Conservation (phyloP, 2,888 invertebrate genomes). For the Dioctria linearis region DNA sequence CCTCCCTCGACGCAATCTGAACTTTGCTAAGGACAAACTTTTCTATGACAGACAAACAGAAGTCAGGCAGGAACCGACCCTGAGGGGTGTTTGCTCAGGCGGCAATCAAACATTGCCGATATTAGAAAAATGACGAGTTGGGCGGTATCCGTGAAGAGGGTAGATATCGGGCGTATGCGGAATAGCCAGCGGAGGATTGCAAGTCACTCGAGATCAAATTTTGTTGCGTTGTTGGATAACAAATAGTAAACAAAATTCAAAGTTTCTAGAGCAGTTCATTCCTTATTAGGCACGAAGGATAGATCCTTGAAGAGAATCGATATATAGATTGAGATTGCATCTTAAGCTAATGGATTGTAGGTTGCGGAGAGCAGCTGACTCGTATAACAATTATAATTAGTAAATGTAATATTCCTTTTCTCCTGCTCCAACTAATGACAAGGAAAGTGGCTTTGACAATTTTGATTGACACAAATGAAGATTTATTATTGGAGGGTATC, state of each 20-base stretch:
- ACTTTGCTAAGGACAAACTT: slow-evolving; percentile 49
- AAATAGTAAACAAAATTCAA: slow-evolving; percentile 34
- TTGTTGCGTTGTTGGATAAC: slow-evolving; percentile 17
- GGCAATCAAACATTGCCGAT: slow-evolving; percentile 57
- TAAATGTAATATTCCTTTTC: slow-evolving; percentile 4
- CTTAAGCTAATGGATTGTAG: neutral
- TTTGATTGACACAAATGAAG: slow-evolving; percentile 47
- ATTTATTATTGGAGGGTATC: slow-evolving; percentile 21
- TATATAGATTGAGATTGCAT: too few species aligned
- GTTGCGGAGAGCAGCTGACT: neutral
- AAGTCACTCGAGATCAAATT: slow-evolving; percentile 30
- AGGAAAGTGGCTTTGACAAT: slow-evolving; percentile 20
- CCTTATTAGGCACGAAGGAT: slow-evolving; percentile 18
- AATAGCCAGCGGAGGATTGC: slow-evolving; percentile 38
- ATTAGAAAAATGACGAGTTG: slow-evolving; percentile 54
- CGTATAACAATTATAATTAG: slow-evolving; percentile 31
- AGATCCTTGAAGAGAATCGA: neutral
- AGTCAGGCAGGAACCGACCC: slow-evolving; percentile 38
- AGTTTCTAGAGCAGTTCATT: slow-evolving; percentile 41
- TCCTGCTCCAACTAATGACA: neutral
- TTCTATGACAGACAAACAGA: slow-evolving; percentile 51
- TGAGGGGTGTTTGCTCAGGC: slow-evolving; percentile 54
- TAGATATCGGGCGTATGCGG: neutral
- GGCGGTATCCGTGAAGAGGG: neutral
- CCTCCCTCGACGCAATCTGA: slow-evolving; percentile 45